Evolutionary conservation across 2,888 invertebrate genomes (phyloP).

Genomic region (Protonemura montana): DNA sequence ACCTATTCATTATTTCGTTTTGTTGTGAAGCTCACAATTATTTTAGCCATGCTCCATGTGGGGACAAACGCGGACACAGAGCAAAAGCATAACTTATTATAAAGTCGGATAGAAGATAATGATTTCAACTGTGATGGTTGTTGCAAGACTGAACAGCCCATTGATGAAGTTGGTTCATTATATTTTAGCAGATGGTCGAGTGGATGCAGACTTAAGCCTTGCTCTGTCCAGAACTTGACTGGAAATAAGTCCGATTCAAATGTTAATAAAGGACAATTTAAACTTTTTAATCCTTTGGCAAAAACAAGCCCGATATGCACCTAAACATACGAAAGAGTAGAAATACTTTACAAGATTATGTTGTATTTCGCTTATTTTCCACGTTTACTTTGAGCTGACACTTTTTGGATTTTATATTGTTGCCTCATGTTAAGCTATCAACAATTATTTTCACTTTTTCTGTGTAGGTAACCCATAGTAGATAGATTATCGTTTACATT

Average conservation of each 20-base stretch:
- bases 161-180: constrained; percentile 4
- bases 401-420: no score
- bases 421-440: no score
- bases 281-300: background rate
- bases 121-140: background rate
- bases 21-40: background rate
- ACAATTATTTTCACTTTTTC: no score
- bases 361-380: background rate
- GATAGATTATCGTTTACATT: no score
- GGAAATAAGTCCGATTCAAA: background rate
- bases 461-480: no score
- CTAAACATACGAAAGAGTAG: background rate
- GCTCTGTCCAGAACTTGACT: background rate
- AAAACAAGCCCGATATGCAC: background rate
- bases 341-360: background rate
- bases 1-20: constrained; percentile 12
- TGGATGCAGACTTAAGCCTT: background rate
- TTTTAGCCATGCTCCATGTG: background rate
- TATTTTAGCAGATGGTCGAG: background rate
- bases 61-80: background rate
- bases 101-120: background rate
- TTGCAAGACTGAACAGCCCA: background rate
- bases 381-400: no score
- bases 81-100: background rate
- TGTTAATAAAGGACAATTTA: constrained; percentile 3